Evolutionary conservation across 2,797 vertebrate genomes (phyloP).

Genomic region (Nasua narica): DNA sequence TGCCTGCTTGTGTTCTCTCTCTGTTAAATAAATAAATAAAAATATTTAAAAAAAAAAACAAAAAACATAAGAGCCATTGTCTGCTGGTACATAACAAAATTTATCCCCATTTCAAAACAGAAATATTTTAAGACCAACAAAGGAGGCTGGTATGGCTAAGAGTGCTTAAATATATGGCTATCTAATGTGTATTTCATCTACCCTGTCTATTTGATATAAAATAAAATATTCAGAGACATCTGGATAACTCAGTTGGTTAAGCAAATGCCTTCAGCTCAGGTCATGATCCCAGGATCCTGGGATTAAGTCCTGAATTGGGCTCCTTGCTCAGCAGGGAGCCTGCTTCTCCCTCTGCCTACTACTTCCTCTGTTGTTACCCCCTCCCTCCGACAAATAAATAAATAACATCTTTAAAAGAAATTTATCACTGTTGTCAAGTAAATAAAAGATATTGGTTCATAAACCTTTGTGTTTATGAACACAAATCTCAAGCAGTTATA

Average conservation of each 20-base stretch:
- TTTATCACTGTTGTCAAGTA: neutral
- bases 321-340: too few species aligned
- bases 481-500: neutral
- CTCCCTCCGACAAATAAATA: too few species aligned
- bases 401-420: neutral
- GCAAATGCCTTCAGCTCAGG: too few species aligned
- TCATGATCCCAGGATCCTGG: too few species aligned
- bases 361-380: too few species aligned
- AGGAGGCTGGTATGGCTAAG: neutral
- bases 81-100: neutral
- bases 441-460: neutral
- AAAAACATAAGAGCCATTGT: neutral
- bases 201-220: neutral
- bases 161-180: neutral
- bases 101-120: neutral
- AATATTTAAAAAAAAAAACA: too few species aligned
- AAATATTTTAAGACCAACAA: neutral
- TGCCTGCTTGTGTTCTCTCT: too few species aligned
- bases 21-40: too few species aligned
- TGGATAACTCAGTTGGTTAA: too few species aligned
- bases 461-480: neutral
- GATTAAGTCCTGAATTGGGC: too few species aligned
- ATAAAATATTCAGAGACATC: neutral
- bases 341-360: too few species aligned
- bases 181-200: neutral